These are phyloP conservation scores for Chaetogeoica ovagalla DNA, from an alignment of 2,888 invertebrate genomes.

Conservation along the genomic window DNA sequence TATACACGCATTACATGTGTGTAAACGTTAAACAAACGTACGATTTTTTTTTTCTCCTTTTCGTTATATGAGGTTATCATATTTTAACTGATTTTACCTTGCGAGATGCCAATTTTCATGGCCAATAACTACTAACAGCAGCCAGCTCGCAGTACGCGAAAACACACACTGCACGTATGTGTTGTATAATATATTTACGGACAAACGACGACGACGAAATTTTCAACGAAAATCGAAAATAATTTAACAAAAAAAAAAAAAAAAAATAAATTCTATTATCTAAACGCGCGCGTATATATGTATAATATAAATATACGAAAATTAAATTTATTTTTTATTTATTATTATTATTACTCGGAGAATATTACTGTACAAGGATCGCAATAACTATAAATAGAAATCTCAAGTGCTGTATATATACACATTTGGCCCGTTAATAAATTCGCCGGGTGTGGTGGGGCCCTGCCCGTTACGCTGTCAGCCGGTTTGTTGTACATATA, in stretches of 20 bases:
- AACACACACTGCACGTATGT: background rate
- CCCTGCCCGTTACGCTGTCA: constrained; percentile 18
- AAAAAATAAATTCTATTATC: too few species aligned
- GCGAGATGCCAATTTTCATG: constrained; percentile 20
- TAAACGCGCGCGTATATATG: too few species aligned
- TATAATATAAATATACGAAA: too few species aligned
- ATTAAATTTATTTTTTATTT: too few species aligned
- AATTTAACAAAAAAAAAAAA: too few species aligned
- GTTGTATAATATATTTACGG: too few species aligned
- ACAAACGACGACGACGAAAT: too few species aligned
- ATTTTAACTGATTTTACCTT: background rate
- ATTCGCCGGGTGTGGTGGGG: constrained; percentile 44
- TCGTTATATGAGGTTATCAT: constrained; percentile 1
- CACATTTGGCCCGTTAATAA: constrained; percentile 41
- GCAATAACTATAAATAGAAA: constrained; percentile 44
- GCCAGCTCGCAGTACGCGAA: background rate
- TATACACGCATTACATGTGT: background rate
- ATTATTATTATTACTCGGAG: background rate
- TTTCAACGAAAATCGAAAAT: background rate
- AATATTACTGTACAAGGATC: constrained; percentile 18
- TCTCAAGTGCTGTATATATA: background rate
- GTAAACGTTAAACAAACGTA: too few species aligned
- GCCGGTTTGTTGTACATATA: background rate
- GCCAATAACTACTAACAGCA: background rate
- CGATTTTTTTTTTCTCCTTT: background rate